phyloP scores from a whole-genome alignment of 2,797 vertebrate genomes.

The Centropyge bicolor region DNA sequence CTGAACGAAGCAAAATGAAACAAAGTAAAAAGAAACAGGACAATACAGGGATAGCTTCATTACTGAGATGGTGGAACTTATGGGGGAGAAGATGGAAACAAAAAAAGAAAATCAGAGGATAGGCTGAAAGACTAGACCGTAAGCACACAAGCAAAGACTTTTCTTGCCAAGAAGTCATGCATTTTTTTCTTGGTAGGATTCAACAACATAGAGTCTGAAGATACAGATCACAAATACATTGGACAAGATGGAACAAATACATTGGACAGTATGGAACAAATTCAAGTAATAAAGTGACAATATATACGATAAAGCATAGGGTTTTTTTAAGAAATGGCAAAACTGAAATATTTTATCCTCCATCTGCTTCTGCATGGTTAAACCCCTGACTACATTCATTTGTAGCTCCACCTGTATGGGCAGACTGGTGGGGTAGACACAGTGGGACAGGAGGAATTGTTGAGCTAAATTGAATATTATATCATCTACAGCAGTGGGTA shows the following conservation, averaged over 20 bases:
- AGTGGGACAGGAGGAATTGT: constrained; percentile 69
- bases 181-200: constrained; percentile 82
- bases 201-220: constrained; percentile 81
- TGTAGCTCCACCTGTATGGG: constrained; percentile 74
- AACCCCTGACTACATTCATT: constrained; percentile 85
- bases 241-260: constrained; percentile 77
- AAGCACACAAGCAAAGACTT: constrained; percentile 84
- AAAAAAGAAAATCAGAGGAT: constrained; percentile 69
- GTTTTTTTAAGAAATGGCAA: constrained; percentile 69
- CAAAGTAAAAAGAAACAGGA: constrained; percentile 58
- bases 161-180: constrained; percentile 82
- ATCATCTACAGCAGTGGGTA: constrained; percentile 71
- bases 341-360: constrained; percentile 69
- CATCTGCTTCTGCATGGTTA: constrained; percentile 68
- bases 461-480: constrained; percentile 66
- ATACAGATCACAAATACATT: constrained; percentile 80
- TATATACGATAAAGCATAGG: constrained; percentile 75
- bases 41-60: constrained; percentile 57
- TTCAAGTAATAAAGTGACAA: constrained; percentile 83
- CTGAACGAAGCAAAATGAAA: constrained; percentile 73
- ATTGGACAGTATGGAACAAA: constrained; percentile 75
- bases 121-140: constrained; percentile 80
- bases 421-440: constrained; percentile 72
- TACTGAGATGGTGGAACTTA: constrained; percentile 61
- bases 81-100: constrained; percentile 56